Evolutionary conservation across 2,797 vertebrate species (phyloP), one percentile per base, ranked within the genome.

Genomic region (Sebastes vulpes): DNA sequence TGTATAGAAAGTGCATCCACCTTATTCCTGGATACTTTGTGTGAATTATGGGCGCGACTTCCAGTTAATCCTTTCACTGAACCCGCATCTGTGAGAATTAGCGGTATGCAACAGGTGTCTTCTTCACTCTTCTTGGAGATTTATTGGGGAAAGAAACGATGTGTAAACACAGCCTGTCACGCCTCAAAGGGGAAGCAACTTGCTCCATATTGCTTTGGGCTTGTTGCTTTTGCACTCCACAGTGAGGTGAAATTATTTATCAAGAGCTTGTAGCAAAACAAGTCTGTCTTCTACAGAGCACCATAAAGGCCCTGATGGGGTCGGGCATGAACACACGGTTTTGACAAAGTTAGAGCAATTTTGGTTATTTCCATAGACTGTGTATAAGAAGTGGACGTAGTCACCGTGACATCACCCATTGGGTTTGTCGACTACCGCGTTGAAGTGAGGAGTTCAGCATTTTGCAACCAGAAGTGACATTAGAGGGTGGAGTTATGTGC

Each of bases 401-500:
- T 35, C 32, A 35, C 32, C 11, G 32, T 35, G 32, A 35, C 32
- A 35, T 31, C 29, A 31, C 29, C 29, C 4, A 35, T 42, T 42
- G 38, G 38, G 12, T 42, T 42, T 42, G 38, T 14, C 0, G 38
- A 42, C 38, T 14, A 42, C 38, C 38, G 2, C 38, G 0, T 42
- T 42, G 38, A 16, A 42, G 38, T 14, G 38, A 14, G 5, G 38
- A 42, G 38, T 42, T 6, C 12, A 38, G 35, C 12, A 14, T 38
- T 6, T 42, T 42, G 12, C 38, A 42, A 42, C 12, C 38, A 42
- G 38, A 42, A 42, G 38, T 14, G 38, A 42, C 38, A 42, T 16
- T 6, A 42, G 38, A 0, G 14, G 38, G 38, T 42, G 38, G 38
- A 42, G 38, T 3, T 42, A 0, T 0, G 38, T 42, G 0, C 38